Evolutionary conservation across 2,888 invertebrate genomes (phyloP), one percentile per base, ranked within the genome.

Genomic region (Acanthosepion esculentum): DNA sequence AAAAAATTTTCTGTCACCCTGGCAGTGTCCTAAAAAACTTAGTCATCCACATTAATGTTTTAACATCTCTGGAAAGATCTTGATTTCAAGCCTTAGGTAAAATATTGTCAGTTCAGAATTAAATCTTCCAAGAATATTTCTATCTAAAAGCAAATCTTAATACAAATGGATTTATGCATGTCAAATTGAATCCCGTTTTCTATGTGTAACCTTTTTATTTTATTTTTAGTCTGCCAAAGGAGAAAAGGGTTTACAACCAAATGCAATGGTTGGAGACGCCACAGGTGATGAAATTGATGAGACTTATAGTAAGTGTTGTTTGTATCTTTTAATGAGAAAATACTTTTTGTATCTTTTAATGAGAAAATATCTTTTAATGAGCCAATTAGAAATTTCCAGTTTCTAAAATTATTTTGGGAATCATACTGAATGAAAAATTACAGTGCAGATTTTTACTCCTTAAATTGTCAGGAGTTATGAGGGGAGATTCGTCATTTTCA

Each of bases 171-270:
- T 50, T 29, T 1, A 1, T 53, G 6, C 12, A 94, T 59, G n/a
- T 55, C 12, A 48, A 41, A 20, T 26, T 33, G 18, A 53, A 59
- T 91, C 10, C 33, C 12, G 53, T 33, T 91, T 15, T 94, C 53
- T 6, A 5, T 33, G n/a, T n/a, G n/a, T n/a, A 78, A 78, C n/a
- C 33, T n/a, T 59, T 91, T 20, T 50, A 78, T 92, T 6, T 53
- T 5, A n/a, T 94, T 95, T 59, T 94, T 94, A 95, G 95, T 95
- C 95, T 91, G 94, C 95, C 23, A 95, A 95, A 93, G 95, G 95
- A 53, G 95, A 95, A 48, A 95, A 95, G 93, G 94, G 93, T 10
- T 93, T 95, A 50, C 94, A 94, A 41, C 59, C 92, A 18, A 94
- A 91, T 94, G 92, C 91, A 10, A 91, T 94, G 33, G 41, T 55